Conservation (phyloP, 2,113 vertebrate genomes). For the Hydrochoerus hydrochaeris region DNA sequence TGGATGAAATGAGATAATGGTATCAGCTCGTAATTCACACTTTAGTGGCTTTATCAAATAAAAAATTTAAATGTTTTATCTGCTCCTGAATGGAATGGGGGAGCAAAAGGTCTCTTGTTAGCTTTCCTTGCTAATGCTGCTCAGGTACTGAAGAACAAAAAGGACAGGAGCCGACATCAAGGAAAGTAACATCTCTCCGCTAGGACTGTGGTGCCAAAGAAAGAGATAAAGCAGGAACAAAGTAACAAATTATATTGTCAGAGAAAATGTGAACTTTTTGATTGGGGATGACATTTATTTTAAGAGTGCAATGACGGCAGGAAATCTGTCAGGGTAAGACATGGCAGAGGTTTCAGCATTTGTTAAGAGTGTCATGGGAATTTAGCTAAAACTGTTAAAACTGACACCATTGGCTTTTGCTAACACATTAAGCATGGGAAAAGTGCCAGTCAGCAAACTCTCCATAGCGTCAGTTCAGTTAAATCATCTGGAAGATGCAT, state of each 20-base stretch:
- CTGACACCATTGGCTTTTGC: constrained; percentile 95
- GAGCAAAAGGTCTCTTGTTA: constrained; percentile 37
- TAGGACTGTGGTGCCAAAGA: constrained; percentile 74
- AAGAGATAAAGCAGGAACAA: constrained; percentile 87
- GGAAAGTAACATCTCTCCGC: constrained; percentile 72
- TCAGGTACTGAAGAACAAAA: constrained; percentile 71
- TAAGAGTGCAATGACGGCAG: constrained; percentile 90
- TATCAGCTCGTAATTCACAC: not conserved
- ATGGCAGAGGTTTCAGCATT: constrained; percentile 91
- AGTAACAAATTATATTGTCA: constrained; percentile 92
- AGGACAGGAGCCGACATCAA: constrained; percentile 69
- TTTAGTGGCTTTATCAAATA: not conserved
- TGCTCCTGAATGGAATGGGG: not conserved
- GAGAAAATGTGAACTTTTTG: constrained; percentile 91
- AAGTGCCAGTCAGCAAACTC: constrained; percentile 96
- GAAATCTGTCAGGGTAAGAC: constrained; percentile 93
- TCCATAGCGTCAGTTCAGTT: constrained; percentile 88
- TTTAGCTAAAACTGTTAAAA: constrained; percentile 94
- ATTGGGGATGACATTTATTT: constrained; percentile 93
- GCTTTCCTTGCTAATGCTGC: constrained; percentile 39
- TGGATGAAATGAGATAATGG: not conserved
- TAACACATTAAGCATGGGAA: constrained; percentile 94
- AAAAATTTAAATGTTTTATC: not conserved
- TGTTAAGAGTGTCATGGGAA: constrained; percentile 94
- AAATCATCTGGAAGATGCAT: constrained; percentile 90